Percentiles rank a stretch among this genome's conserved stretches.
Conservation (phyloP, 2,888 invertebrate species). For the Rhagonycha fulva region DNA sequence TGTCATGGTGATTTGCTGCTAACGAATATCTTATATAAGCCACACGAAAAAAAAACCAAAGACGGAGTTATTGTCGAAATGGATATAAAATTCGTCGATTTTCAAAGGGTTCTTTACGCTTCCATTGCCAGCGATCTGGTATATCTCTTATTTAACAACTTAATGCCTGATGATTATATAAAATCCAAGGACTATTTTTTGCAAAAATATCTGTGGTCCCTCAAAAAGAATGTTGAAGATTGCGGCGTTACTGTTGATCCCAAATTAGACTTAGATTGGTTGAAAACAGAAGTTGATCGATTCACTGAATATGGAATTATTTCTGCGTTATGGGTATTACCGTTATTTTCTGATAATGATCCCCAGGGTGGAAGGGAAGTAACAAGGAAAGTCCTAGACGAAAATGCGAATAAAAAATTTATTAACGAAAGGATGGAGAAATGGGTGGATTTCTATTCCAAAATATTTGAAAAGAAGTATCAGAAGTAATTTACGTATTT, state of each 20-base stretch:
- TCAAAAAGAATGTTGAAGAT: conserved; percentile 14
- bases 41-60: neutral
- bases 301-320: conserved; percentile 32
- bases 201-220: conserved; percentile 24
- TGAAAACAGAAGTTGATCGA: conserved; percentile 31
- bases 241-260: conserved; percentile 14
- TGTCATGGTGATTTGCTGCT: neutral
- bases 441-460: neutral
- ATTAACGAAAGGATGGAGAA: neutral
- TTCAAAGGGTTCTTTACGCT: conserved; percentile 35
- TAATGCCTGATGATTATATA: conserved; percentile 22
- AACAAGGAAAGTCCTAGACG: neutral
- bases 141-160: conserved; percentile 37
- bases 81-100: conserved; percentile 33
- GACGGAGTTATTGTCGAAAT: neutral
- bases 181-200: conserved; percentile 26
- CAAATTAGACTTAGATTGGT: conserved; percentile 30
- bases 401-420: neutral
- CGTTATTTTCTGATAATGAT: conserved; percentile 26
- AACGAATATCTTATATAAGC: neutral
- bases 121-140: conserved; percentile 37
- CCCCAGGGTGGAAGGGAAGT: conserved; percentile 14
- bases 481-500: too few relatives aligned
- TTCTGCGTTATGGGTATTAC: conserved; percentile 27
- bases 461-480: neutral